Conservation (phyloP, 2,797 vertebrate genomes). For the Sandelia bainsii region DNA sequence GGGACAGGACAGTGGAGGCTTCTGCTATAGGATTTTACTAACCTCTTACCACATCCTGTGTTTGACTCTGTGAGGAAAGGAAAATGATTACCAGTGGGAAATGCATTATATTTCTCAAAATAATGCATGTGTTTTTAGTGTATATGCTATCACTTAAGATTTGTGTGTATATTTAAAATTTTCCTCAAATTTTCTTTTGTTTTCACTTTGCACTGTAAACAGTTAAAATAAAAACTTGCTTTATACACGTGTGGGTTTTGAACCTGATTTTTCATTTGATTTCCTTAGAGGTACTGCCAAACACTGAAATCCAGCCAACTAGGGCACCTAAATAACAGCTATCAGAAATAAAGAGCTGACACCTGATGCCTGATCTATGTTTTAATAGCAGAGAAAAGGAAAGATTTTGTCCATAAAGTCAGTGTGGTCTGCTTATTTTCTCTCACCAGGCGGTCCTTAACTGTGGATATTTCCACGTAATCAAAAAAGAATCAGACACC, state of each 20-base stretch:
- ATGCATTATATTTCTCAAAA: slow-evolving; percentile 17
- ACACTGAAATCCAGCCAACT: slow-evolving; percentile 71
- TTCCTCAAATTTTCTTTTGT: slow-evolving; percentile 24
- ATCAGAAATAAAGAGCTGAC: slow-evolving; percentile 66
- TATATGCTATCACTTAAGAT: slow-evolving; percentile 3
- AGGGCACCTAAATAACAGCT: slow-evolving; percentile 77
- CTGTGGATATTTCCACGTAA: slow-evolving; percentile 68
- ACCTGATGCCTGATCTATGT: slow-evolving; percentile 68
- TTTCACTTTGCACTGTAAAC: slow-evolving; percentile 34
- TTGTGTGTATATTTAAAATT: too few species aligned
- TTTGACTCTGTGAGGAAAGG: slow-evolving; percentile 38
- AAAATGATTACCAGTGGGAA: slow-evolving; percentile 20
- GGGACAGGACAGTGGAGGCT: slow-evolving; percentile 65
- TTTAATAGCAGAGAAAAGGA: slow-evolving; percentile 71
- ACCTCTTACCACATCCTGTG: slow-evolving; percentile 65
- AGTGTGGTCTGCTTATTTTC: slow-evolving; percentile 76
- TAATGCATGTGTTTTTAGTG: slow-evolving; percentile 6
- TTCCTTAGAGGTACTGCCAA: slow-evolving; percentile 74
- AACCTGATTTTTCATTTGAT: slow-evolving; percentile 72
- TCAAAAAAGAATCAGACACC: slow-evolving; percentile 46
- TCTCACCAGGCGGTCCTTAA: slow-evolving; percentile 59
- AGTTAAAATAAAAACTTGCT: slow-evolving; percentile 37
- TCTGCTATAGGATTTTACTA: slow-evolving; percentile 56
- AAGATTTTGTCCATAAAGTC: slow-evolving; percentile 70
- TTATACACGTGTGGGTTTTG: slow-evolving; percentile 45